Evolutionary conservation across 2,888 invertebrate genomes (phyloP).

Genomic region (Isotomurus palustris): DNA sequence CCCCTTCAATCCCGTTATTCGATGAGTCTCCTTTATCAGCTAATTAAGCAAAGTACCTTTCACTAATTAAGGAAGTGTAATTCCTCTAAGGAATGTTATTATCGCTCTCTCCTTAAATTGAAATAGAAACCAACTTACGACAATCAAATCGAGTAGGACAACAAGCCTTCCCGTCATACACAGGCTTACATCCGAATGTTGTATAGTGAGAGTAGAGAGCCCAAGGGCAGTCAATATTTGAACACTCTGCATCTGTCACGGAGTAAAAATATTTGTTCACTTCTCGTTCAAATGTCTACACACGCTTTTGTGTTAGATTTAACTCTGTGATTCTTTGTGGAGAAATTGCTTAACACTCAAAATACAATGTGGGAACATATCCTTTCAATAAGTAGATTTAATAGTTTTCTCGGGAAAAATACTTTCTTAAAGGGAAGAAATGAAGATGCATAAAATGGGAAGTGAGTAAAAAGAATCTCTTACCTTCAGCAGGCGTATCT

Average conservation of each 20-base stretch:
- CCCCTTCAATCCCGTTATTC: conserved; percentile 16
- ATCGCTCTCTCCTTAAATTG: too few species aligned
- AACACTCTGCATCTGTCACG: conserved; percentile 30
- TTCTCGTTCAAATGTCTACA: too few species aligned
- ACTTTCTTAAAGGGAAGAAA: not conserved
- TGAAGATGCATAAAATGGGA: not conserved
- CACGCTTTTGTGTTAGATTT: too few species aligned
- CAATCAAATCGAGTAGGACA: conserved; percentile 46
- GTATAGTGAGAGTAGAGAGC: conserved; percentile 42
- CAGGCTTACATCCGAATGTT: conserved; percentile 41
- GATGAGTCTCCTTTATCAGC: not conserved
- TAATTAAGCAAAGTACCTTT: not conserved
- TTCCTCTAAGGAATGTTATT: not conserved
- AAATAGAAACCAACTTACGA: conserved; percentile 34
- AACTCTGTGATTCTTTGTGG: too few species aligned
- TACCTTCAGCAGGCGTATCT: conserved; percentile 33
- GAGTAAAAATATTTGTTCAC: not conserved
- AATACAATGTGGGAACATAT: not conserved
- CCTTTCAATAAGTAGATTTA: not conserved
- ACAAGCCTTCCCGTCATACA: conserved; percentile 43
- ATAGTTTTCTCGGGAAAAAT: not conserved
- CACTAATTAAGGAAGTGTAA: not conserved
- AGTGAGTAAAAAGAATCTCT: too few species aligned
- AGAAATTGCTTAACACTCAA: too few species aligned
- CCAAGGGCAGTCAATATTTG: conserved; percentile 41